Evolutionary conservation across 2,113 vertebrate genomes (phyloP).

Genomic region (Acanthochromis polyacanthus): DNA sequence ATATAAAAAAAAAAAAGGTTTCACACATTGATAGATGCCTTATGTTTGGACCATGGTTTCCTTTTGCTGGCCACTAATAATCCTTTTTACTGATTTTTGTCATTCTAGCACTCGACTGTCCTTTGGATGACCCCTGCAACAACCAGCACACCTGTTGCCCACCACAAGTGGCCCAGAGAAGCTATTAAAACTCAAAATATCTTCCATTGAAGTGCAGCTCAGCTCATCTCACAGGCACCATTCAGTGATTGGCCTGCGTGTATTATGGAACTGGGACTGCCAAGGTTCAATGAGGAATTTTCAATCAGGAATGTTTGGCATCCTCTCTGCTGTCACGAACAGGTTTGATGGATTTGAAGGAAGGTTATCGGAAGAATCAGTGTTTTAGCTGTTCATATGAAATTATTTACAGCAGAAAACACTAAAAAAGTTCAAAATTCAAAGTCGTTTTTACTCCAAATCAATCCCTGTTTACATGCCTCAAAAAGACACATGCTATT

Average conservation of each 20-base stretch:
- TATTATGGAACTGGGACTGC: conserved; percentile 25
- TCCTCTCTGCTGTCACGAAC: conserved; percentile 21
- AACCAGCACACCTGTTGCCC: conserved; percentile 69
- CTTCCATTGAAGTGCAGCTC: conserved; percentile 57
- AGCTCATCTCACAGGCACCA: conserved; percentile 51
- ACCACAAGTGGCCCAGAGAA: conserved; percentile 57
- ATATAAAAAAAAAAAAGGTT: background rate
- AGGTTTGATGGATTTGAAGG: conserved; percentile 26
- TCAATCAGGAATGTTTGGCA: conserved; percentile 33
- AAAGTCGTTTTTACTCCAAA: background rate
- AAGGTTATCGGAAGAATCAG: conserved; percentile 20
- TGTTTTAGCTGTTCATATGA: background rate
- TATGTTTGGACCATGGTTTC: too few species aligned
- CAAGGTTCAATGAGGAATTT: conserved; percentile 60
- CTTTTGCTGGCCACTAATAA: background rate
- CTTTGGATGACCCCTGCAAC: conserved; percentile 40
- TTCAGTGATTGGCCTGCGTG: conserved; percentile 15
- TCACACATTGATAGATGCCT: too few species aligned
- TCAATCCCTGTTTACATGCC: background rate
- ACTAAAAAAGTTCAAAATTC: too few species aligned
- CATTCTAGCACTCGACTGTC: conserved; percentile 30
- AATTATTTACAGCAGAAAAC: too few species aligned
- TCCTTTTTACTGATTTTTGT: conserved; percentile 27
- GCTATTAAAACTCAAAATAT: conserved; percentile 73
- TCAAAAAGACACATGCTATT: too few species aligned